A percentile compares a stretch with the other conserved stretches of the same genome.
phyloP scores from a whole-genome alignment of 1,140 invertebrate genomes.

The Steinernema khuongi region DNA sequence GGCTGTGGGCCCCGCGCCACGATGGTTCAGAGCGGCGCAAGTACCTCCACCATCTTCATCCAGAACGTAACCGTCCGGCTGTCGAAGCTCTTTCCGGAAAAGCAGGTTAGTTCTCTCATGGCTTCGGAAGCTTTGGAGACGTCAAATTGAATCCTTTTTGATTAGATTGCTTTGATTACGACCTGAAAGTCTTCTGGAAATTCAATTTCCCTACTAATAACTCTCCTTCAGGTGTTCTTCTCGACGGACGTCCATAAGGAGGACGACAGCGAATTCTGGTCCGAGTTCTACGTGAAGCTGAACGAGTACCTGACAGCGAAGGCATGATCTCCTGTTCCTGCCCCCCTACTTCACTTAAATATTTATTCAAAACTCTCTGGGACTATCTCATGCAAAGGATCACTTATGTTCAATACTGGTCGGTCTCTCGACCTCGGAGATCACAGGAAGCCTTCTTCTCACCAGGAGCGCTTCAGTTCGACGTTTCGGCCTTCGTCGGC shows the following conservation, averaged over 20 bases:
- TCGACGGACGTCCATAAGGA: neutral
- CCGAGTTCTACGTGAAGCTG: slow-evolving; percentile 5
- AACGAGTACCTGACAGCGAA: neutral
- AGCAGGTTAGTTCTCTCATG: neutral
- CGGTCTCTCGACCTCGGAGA: no score
- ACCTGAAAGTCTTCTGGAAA: no score
- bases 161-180: no score
- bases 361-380: neutral
- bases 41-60: slow-evolving; percentile 4
- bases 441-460: neutral
- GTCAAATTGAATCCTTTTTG: no score
- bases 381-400: neutral
- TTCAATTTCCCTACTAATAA: neutral
- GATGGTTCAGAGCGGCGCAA: neutral
- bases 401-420: neutral
- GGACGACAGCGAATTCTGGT: slow-evolving; percentile 9
- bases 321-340: neutral
- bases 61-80: neutral
- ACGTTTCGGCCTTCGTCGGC: neutral
- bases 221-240: neutral
- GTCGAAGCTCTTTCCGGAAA: neutral
- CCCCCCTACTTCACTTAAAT: neutral
- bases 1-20: neutral
- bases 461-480: neutral
- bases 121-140: no score